Evolutionary conservation across 2,797 vertebrate genomes (phyloP).

Genomic region (Gadopsis marmoratus): DNA sequence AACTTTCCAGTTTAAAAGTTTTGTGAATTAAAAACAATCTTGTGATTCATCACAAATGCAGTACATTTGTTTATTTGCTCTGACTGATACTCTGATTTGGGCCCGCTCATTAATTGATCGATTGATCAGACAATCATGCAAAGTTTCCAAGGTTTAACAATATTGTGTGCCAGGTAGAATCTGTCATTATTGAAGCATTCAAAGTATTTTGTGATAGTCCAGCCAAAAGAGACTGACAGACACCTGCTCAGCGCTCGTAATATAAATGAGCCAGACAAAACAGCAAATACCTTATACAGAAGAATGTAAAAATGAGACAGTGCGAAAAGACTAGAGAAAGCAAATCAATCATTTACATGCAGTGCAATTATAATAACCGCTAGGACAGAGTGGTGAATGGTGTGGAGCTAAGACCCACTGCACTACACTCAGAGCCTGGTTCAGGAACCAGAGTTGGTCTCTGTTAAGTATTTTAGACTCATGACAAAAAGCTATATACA

Average conservation of each 20-base stretch:
- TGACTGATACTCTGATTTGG: conserved; percentile 10
- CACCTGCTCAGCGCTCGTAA: not conserved
- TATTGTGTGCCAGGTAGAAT: conserved; percentile 8
- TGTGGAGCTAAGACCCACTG: not conserved
- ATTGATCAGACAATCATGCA: conserved; percentile 49
- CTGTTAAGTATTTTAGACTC: not conserved
- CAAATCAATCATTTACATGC: not conserved
- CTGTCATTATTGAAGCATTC: conserved; percentile 20
- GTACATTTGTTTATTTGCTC: conserved; percentile 23
- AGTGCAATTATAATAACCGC: conserved; percentile 6
- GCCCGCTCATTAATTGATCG: conserved; percentile 31
- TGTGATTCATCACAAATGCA: conserved; percentile 3
- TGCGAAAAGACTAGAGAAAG: not conserved
- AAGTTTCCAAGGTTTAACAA: conserved; percentile 30
- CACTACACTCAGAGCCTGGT: not conserved
- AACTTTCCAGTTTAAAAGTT: conserved; percentile 26
- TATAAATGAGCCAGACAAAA: conserved; percentile 23
- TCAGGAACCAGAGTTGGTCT: not conserved
- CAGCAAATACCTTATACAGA: not conserved
- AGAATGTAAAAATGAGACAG: not conserved
- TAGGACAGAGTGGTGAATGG: not conserved
- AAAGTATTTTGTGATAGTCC: conserved; percentile 31
- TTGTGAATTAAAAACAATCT: conserved; percentile 25
- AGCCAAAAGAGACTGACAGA: conserved; percentile 20
- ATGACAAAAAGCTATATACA: not conserved